Base-by-base conservation (phyloP, 2,888 invertebrate species). In the Scaeva pyrastri region DNA sequence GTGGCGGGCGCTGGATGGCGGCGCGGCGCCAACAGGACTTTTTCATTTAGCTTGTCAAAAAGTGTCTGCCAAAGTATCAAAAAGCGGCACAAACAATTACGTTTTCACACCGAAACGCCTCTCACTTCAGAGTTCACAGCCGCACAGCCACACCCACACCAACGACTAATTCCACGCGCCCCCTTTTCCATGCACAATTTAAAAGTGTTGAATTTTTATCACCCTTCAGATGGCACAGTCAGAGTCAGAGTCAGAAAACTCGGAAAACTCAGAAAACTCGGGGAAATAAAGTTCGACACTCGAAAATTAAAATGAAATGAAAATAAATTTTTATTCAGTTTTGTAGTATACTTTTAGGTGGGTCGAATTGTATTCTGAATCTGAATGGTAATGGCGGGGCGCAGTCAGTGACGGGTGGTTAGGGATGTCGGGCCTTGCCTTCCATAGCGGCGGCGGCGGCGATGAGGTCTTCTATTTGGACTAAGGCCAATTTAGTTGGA, bases 251-350 rank as follows among this genome's bases (percentile, higher is more conserved):
- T 66, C 66, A 48, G 31, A 66, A 31, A 31, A 58, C 36, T 58
- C 58, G 39, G 6, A 56, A 56, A 56, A 31, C n/a, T 45, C 23
- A 26, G 31, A 31, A 31, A 31, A 31, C 31, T 31, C 31, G 31
- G 52, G 52, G 10, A 70, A 78, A 80, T 66, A 84, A 84, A 75
- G 79, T 85, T 81, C 76, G 76, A 81, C 81, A 81, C 62, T 76
- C 45, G 73, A 85, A 68, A 81, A 75, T 81, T 85, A 71, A 76
- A 80, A 68, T 68, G 79, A 85, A 80, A 85, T 72, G 85, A 72
- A 56, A 85, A 85, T 85, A 80, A 43, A 76, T 71, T 72, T 58
- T 55, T 48, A 50, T 64, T 55, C 43, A 45, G 39, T 39, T 60
- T 3, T 36, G n/a, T 50, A 39, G 21, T 48, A 64, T 64, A 62